A percentile compares a stretch with the other conserved stretches of the same genome.
These are phyloP conservation scores for Eledona agricola DNA, from an alignment of 2,888 invertebrate species.

Conservation along the genomic window DNA sequence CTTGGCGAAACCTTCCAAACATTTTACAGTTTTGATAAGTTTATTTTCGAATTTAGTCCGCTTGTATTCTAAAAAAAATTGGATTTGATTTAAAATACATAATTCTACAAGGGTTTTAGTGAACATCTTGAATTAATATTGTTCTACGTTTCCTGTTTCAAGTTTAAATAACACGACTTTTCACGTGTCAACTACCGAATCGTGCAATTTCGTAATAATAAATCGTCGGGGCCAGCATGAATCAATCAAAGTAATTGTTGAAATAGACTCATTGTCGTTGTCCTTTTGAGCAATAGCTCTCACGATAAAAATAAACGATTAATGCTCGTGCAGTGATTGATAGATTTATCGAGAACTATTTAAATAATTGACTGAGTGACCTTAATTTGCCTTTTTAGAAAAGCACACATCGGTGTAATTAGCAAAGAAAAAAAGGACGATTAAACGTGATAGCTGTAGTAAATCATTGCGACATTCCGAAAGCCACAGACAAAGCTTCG, in stretches of 20 bases:
- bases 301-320: constrained; percentile 14
- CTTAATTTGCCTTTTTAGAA: constrained; percentile 19
- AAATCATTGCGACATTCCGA: too few relatives aligned
- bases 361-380: constrained; percentile 40
- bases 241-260: constrained; percentile 22
- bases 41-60: not conserved
- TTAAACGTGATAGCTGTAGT: too few relatives aligned
- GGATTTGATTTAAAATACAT: too few relatives aligned
- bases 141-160: too few relatives aligned
- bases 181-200: constrained; percentile 26
- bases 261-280: constrained; percentile 22
- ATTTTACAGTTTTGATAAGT: not conserved
- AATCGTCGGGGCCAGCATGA: constrained; percentile 8
- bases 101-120: too few relatives aligned
- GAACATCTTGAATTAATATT: too few relatives aligned
- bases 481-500: too few relatives aligned
- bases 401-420: constrained; percentile 4
- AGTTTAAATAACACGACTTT: too few relatives aligned
- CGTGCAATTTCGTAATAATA: constrained; percentile 13
- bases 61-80: constrained; percentile 7
- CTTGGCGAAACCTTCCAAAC: not conserved
- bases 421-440: too few relatives aligned
- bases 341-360: constrained; percentile 43
- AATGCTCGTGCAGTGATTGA: constrained; percentile 40
- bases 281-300: constrained; percentile 11